Base-by-base conservation (phyloP, 2,797 vertebrate genomes). In the Distichodus sexfasciatus region DNA sequence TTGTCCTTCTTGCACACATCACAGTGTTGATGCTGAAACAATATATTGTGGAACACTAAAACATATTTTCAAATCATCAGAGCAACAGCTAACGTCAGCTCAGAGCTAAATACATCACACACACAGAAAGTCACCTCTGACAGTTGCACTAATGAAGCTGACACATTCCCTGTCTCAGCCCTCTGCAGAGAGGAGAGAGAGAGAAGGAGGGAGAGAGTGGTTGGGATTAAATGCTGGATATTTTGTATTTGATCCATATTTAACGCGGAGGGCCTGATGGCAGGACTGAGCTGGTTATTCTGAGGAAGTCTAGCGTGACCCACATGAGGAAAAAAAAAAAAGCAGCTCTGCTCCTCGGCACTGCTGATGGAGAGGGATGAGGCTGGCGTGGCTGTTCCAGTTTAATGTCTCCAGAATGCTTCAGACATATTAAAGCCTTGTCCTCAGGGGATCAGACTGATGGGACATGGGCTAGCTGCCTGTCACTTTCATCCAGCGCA, bases 201-300 rank as follows among this genome's bases (percentile, higher is more conserved):
- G 35, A 23, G 12, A 17, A 10, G 28, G 47, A 60, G 44, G 23
- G 35, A 38, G 24, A 35, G 57, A 31, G 66, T 1, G 35, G 40
- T 35, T 68, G 60, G 63, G 31, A 61, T 51, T 51, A 67, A 60
- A 69, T 38, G 44, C 58, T 50, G 62, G 63, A 10, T 57, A 29
- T 63, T 77, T 72, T 69, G 69, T 74, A 41, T 72, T 60, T 70
- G 71, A 59, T 79, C 50, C 61, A 79, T 75, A 63, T 77, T 77
- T 75, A 72, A 77, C 72, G 65, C 31, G 17, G 59, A 66, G 33
- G 47, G 57, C 53, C 21, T 36, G 50, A 61, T 69, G 65, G 31
- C 44, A 62, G 48, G 55, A 19, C 50, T 40, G 73, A 70, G 69
- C 50, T 65, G 69, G 76, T 70, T 79, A 63, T 74, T 79, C 44